Evolutionary conservation across 2,797 vertebrate genomes (phyloP).

Genomic region (Lophotriccus pileatus): DNA sequence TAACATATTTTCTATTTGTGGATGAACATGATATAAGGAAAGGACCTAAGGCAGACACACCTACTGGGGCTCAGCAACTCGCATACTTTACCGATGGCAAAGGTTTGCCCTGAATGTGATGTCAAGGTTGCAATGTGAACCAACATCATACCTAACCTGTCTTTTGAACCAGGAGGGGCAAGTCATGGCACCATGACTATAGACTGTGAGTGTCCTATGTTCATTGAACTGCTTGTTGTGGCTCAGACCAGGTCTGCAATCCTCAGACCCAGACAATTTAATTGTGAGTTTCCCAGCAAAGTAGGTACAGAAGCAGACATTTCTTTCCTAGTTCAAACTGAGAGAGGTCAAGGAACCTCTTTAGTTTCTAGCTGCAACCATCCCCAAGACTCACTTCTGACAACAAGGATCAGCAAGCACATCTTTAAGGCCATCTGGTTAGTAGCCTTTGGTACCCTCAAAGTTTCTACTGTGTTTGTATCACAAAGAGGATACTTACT

Average conservation of each 20-base stretch:
- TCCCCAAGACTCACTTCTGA: background rate
- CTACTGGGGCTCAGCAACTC: background rate
- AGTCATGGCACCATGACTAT: background rate
- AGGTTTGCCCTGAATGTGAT: background rate
- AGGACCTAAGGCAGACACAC: background rate
- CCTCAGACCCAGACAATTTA: background rate
- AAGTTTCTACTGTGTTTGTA: background rate
- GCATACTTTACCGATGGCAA: accelerated
- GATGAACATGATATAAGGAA: background rate
- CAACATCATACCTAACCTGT: background rate
- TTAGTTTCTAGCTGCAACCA: background rate
- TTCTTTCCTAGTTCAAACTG: background rate
- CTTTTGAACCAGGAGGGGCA: background rate
- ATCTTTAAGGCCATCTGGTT: background rate
- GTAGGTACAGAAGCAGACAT: background rate
- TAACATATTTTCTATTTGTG: background rate
- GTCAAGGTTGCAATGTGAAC: background rate
- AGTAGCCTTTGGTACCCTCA: background rate
- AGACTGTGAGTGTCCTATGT: accelerated
- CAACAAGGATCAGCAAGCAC: background rate
- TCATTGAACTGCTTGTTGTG: background rate
- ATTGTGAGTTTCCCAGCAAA: background rate
- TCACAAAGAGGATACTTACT: background rate
- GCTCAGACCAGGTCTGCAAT: accelerated
- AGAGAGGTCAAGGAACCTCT: background rate